A percentile compares a stretch with the other conserved stretches of the same genome.
Conservation (phyloP, 2,113 vertebrate genomes). For the Rhadina sibilatrix region DNA sequence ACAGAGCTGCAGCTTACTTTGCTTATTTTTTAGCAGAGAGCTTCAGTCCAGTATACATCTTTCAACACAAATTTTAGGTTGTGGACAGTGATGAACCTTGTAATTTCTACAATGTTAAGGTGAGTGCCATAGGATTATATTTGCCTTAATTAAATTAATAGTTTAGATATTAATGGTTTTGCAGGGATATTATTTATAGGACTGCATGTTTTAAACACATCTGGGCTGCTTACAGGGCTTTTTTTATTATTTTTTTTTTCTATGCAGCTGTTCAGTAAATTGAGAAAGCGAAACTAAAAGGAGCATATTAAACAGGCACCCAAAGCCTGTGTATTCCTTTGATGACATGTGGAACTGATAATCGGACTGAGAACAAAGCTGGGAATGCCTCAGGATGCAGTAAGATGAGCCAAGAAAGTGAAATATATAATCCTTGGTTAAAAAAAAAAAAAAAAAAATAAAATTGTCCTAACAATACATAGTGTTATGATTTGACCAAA, state of each 20-base stretch:
- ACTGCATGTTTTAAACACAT: background rate
- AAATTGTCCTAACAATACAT: background rate
- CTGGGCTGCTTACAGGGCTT: background rate
- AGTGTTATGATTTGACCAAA: background rate
- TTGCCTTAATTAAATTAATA: background rate
- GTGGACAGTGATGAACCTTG: background rate
- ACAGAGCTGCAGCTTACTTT: background rate
- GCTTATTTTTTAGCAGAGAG: background rate
- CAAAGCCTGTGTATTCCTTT: background rate
- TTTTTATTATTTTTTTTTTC: background rate
- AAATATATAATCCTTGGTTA: background rate
- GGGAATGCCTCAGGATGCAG: background rate
- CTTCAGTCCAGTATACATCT: background rate
- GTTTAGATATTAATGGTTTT: background rate
- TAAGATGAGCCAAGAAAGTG: background rate
- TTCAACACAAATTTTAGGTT: background rate
- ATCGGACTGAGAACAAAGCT: background rate
- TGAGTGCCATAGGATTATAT: background rate
- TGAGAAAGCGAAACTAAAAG: background rate
- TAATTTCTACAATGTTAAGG: background rate
- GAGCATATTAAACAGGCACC: background rate
- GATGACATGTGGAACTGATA: background rate
- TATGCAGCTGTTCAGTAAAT: background rate
- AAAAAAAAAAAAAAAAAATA: too few species aligned
- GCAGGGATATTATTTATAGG: background rate